Evolutionary conservation across 2,113 vertebrate species (phyloP), one percentile per base, ranked within the genome.

Genomic region (Oreotrochilus melanogaster): DNA sequence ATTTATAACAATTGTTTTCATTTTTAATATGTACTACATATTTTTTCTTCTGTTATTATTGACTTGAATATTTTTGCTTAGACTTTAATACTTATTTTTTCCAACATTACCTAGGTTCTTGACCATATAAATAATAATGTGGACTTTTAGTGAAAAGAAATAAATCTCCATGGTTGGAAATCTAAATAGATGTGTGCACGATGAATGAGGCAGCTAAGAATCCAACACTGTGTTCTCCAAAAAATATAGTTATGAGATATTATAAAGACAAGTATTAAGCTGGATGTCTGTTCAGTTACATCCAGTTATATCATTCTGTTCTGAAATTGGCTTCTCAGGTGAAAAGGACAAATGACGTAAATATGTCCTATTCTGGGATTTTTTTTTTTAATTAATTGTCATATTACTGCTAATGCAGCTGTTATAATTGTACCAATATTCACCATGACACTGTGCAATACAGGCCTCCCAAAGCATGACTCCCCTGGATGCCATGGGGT

Each of bases 1-100:
- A 92, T 96, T 96, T 96, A 64, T 95, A 97, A 96, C 92, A 95
- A 94, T 96, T 93, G 91, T 97, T 95, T 97, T 97, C 93, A 75
- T 96, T 98, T 97, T 97, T 94, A 92, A 93, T 98, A 88, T 80
- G 71, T 95, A 96, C 64, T 88, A 92, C 76, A 81, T 95, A 93
- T 96, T 97, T 94, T 94, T 96, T 96, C 50, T 94, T 84, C 43
- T 93, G 86, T 95, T 96, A 86, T 87, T 97, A 87, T 50, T 95
- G 69, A 86, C 86, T 96, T 92, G 90, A 89, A 58, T 89, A 88
- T 91, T 97, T 96, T 97, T 96, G 96, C 89, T 74, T 94, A 81
- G 66, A 47, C 30, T 93, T 89, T 73, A 92, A 65, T 91, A 67
- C 75, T 85, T 96, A 50, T 37, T 96, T 96, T 96, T 95, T 60